Conservation (phyloP, 2,888 invertebrate genomes). For the Cremastinae sp. region DNA sequence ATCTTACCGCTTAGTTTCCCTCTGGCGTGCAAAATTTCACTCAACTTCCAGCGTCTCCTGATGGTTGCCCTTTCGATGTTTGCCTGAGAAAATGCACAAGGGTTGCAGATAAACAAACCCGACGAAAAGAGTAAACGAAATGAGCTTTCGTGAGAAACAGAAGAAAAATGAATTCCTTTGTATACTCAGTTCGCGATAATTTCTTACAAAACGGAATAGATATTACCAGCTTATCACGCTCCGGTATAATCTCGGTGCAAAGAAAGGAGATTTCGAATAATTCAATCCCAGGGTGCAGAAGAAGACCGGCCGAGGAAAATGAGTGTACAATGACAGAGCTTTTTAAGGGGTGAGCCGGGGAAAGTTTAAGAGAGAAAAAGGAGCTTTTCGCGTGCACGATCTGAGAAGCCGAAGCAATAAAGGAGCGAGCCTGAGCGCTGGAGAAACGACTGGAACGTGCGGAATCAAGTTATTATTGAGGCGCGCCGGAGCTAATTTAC, state of each 20-base stretch:
- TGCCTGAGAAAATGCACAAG: neutral
- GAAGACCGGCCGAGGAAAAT: slow-evolving; percentile 19
- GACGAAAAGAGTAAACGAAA: too few species aligned
- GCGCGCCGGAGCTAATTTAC: slow-evolving; percentile 69
- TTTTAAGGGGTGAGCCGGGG: neutral
- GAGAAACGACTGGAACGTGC: slow-evolving; percentile 30
- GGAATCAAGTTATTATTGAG: slow-evolving; percentile 67
- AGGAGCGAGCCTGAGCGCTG: slow-evolving; percentile 14
- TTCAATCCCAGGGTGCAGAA: slow-evolving; percentile 53
- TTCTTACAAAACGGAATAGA: too few species aligned
- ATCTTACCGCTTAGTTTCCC: slow-evolving; percentile 11
- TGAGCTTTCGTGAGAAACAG: too few species aligned
- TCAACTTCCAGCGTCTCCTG: slow-evolving; percentile 32
- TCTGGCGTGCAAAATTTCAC: slow-evolving; percentile 4
- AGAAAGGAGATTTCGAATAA: slow-evolving; percentile 48
- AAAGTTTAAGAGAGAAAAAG: slow-evolving; percentile 13
- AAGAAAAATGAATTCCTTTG: too few species aligned
- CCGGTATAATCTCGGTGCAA: neutral
- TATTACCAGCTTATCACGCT: neutral
- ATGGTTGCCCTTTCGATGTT: slow-evolving; percentile 28
- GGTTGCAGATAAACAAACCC: too few species aligned
- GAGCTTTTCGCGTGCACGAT: slow-evolving; percentile 7
- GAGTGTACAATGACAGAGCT: slow-evolving; percentile 27
- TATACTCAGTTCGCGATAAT: too few species aligned
- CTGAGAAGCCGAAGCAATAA: slow-evolving; percentile 13